A percentile compares a stretch with the other conserved stretches of the same genome.
Evolutionary conservation across 2,888 invertebrate species (phyloP).

Genomic region (Eulithis testata): DNA sequence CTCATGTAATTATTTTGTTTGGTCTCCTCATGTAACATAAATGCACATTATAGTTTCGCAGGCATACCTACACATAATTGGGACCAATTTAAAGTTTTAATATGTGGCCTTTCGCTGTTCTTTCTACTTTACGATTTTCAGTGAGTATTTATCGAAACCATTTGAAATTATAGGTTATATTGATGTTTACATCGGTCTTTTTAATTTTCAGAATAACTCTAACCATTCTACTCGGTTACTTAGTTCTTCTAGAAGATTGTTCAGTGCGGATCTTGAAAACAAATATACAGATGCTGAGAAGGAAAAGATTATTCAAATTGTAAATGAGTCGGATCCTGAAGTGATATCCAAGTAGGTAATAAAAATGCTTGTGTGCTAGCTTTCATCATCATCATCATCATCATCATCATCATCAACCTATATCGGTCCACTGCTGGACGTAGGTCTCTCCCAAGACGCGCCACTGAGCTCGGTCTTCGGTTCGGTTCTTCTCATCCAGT

Average conservation of each 20-base stretch:
- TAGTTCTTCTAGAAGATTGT: constrained; percentile 43
- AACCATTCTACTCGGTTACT: constrained; percentile 38
- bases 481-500: too few relatives aligned
- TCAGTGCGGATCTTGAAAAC: constrained; percentile 55
- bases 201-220: constrained; percentile 46
- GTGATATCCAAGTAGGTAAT: constrained; percentile 61
- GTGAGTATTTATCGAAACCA: constrained; percentile 11
- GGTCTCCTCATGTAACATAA: too few relatives aligned
- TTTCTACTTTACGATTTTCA: constrained; percentile 6
- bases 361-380: too few relatives aligned
- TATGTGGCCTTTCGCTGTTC: constrained; percentile 16
- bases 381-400: too few relatives aligned
- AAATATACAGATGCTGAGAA: constrained; percentile 68
- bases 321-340: constrained; percentile 63
- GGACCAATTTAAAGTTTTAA: background rate
- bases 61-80: background rate
- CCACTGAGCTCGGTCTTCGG: too few relatives aligned
- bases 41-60: too few relatives aligned
- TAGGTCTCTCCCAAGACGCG: too few relatives aligned
- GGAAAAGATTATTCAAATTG: constrained; percentile 67
- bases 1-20: too few relatives aligned
- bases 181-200: constrained; percentile 7
- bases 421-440: too few relatives aligned
- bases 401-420: too few relatives aligned
- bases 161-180: constrained; percentile 10